A percentile compares a stretch with the other conserved stretches of the same genome.
Evolutionary conservation across 2,888 invertebrate species (phyloP).

Genomic region (Himalopsyche japonica): DNA sequence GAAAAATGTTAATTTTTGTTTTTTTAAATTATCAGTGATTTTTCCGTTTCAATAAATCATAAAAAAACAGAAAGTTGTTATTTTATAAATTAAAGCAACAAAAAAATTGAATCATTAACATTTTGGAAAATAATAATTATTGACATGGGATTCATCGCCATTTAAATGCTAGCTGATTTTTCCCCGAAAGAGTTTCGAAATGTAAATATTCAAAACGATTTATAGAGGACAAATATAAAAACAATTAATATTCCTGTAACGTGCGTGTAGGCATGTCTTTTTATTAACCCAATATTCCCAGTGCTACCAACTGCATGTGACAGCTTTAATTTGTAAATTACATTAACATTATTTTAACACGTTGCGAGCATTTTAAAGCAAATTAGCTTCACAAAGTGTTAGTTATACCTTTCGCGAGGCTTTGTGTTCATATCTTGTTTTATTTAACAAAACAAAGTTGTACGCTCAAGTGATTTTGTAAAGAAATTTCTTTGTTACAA

Average conservation of each 20-base stretch:
- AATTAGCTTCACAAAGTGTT: slow-evolving; percentile 10
- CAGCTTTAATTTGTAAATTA: slow-evolving; percentile 24
- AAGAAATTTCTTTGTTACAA: neutral
- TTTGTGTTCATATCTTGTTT: slow-evolving; percentile 5
- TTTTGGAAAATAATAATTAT: no score
- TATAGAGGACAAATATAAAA: neutral
- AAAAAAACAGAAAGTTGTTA: no score
- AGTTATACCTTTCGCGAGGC: neutral
- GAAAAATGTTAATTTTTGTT: no score
- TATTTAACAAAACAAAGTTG: neutral
- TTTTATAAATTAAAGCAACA: no score
- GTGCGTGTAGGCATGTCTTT: neutral
- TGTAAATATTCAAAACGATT: neutral
- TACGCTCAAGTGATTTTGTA: neutral
- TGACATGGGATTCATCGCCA: no score
- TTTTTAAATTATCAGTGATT: no score
- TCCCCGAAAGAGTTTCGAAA: no score
- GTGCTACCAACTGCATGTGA: slow-evolving; percentile 10
- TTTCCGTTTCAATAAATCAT: no score
- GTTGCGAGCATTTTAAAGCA: slow-evolving; percentile 10
- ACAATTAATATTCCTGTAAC: neutral
- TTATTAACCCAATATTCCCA: slow-evolving; percentile 1
- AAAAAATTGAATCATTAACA: no score
- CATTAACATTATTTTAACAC: slow-evolving; percentile 12
- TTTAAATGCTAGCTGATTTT: no score